Base-by-base conservation (phyloP, 2,113 vertebrate genomes). In the Polypterus senegalus region DNA sequence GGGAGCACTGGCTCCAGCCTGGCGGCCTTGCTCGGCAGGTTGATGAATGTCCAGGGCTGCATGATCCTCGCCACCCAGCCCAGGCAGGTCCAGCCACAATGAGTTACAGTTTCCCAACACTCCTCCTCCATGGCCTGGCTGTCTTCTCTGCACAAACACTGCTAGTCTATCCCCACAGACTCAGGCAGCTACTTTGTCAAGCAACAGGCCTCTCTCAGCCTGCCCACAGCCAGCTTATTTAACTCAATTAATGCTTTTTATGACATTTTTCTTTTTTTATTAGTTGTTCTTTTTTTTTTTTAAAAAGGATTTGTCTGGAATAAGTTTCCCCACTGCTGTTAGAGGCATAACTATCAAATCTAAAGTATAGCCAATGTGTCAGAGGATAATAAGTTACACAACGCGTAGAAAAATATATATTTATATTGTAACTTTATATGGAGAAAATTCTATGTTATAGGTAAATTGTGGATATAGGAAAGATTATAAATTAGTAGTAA, bases 1-100 rank as follows among this genome's bases (percentile, higher is more conserved):
- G 77, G 72, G 76, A 7, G 72, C 74, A 27, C 66, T 62, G 79
- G 81, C 80, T 80, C 74, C 75, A 79, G 79, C 62, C 68, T 77
- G 82, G 80, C 81, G 88, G 87, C 83, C 82, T 79, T 70, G 65
- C 77, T 82, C 83, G 85, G 87, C 85, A 91, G 91, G 90, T 90
- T 94, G 90, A 91, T 90, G 89, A 84, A 87, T 89, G 90, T 86
- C 77, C 81, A 84, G 81, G 86, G 85, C 88, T 80, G 85, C 76
- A 81, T 87, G 81, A 85, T 82, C 87, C 87, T 88, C 86, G 84
- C 89, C 87, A 90, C 88, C 87, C 86, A 81, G 83, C 86, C 89
- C 86, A 78, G 86, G 77, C 77, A 82, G 77, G 76, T 77, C 83
- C 83, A 86, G 85, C 88, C 87, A 82, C 81, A 85, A 90, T 90